Percentiles rank a stretch among this genome's conserved stretches.
phyloP scores from a whole-genome alignment of 2,888 invertebrate genomes.

The Agrochola circellaris region DNA sequence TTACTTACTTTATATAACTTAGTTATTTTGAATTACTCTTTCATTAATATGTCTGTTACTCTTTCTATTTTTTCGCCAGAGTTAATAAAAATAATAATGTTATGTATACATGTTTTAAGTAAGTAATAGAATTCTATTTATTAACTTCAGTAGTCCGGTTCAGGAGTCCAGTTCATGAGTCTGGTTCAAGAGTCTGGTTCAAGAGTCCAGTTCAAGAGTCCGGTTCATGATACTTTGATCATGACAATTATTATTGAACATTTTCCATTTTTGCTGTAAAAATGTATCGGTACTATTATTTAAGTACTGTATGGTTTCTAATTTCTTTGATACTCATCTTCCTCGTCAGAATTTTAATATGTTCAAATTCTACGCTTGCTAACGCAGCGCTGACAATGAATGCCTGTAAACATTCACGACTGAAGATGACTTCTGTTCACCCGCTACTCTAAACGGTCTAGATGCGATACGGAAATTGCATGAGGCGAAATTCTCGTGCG shows the following conservation, averaged over 20 bases:
- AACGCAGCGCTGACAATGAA: neutral
- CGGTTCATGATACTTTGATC: too few species aligned
- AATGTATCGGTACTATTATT: neutral
- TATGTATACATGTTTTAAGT: too few species aligned
- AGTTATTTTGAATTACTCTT: neutral
- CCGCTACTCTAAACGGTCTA: conserved; percentile 28
- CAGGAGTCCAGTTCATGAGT: too few species aligned
- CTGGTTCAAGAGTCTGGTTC: too few species aligned
- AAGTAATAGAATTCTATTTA: too few species aligned
- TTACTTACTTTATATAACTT: neutral
- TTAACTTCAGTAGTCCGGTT: too few species aligned
- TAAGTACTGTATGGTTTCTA: neutral
- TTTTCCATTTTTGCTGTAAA: neutral
- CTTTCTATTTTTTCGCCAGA: neutral
- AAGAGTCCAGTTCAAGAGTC: too few species aligned
- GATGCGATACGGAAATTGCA: conserved; percentile 45
- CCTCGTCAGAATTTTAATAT: neutral
- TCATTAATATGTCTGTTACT: neutral
- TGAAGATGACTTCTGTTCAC: conserved; percentile 12
- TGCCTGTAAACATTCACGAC: neutral
- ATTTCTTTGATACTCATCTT: neutral
- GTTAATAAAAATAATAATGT: neutral
- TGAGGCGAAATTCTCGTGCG: conserved; percentile 39
- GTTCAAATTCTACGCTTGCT: neutral
- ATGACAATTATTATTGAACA: too few species aligned